Conservation (phyloP, 2,888 invertebrate species). For the Cacoxenus indagator region DNA sequence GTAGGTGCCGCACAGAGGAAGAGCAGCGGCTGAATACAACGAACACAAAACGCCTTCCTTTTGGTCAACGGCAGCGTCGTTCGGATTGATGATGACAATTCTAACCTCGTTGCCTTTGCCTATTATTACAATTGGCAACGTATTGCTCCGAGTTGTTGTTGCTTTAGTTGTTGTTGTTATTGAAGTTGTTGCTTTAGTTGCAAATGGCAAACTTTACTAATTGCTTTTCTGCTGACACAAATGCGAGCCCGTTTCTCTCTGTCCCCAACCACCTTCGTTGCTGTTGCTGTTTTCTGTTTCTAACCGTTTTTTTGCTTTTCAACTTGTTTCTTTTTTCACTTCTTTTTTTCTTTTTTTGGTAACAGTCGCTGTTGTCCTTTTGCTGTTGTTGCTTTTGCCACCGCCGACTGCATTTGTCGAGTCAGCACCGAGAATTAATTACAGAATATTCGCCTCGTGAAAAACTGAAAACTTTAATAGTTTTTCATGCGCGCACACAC, state of each 20-base stretch:
- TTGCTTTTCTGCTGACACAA: conserved; percentile 54
- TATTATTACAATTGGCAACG: background rate
- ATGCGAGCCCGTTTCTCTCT: background rate
- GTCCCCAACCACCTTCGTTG: background rate
- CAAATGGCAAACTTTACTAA: conserved; percentile 59
- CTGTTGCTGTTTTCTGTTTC: background rate
- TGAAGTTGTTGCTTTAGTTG: conserved; percentile 33
- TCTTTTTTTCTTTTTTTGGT: conserved; percentile 20
- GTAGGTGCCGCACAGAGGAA: background rate
- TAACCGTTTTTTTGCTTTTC: background rate
- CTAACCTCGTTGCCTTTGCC: conserved; percentile 15
- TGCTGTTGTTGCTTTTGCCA: conserved; percentile 31
- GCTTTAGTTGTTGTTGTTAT: conserved; percentile 29
- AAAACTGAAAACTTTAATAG: conserved; percentile 33
- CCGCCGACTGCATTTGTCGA: conserved; percentile 40
- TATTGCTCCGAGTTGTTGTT: background rate
- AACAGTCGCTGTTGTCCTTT: conserved; percentile 11
- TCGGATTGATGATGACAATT: background rate
- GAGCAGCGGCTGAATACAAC: too few relatives aligned
- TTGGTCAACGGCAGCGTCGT: conserved; percentile 7
- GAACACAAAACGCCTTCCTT: background rate
- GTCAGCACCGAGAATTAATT: conserved; percentile 61
- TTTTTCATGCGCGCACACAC: conserved; percentile 27
- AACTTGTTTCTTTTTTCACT: background rate
- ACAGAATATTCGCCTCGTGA: conserved; percentile 37